These are phyloP conservation scores for Centropyge bicolor DNA, from an alignment of 2,797 vertebrate genomes.

Conservation along the genomic window DNA sequence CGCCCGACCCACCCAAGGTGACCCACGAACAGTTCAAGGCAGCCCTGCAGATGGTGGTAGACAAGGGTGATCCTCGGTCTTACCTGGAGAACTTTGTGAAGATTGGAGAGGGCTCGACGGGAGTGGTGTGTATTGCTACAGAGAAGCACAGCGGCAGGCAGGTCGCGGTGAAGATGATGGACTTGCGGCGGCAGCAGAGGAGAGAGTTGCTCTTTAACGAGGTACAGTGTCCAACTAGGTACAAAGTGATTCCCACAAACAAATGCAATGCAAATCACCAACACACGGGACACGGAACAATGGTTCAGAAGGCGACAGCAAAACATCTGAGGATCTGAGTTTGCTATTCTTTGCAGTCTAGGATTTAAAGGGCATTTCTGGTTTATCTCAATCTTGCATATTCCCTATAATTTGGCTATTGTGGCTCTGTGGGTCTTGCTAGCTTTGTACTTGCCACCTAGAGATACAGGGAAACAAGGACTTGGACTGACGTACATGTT, in stretches of 20 bases:
- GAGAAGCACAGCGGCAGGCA: slow-evolving; percentile 96
- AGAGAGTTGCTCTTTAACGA: slow-evolving; percentile 98
- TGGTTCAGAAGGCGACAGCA: neutral
- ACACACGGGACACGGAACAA: too few species aligned
- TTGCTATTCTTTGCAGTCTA: neutral
- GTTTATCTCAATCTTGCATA: neutral
- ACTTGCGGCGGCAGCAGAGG: slow-evolving; percentile 96
- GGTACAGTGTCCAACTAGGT: slow-evolving; percentile 78
- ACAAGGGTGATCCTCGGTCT: slow-evolving; percentile 95
- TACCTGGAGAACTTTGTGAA: slow-evolving; percentile 97
- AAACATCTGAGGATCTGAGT: neutral
- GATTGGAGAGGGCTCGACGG: slow-evolving; percentile 97
- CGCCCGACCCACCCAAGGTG: slow-evolving; percentile 92
- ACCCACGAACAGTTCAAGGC: slow-evolving; percentile 99
- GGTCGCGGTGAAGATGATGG: slow-evolving; percentile 99
- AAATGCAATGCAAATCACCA: neutral
- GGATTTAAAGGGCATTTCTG: neutral
- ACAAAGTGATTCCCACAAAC: slow-evolving; percentile 6
- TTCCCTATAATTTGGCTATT: slow-evolving; percentile 6
- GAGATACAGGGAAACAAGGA: neutral
- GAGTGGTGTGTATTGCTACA: slow-evolving; percentile 95
- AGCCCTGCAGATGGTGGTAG: slow-evolving; percentile 97
- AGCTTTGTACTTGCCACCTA: neutral
- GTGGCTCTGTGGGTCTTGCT: neutral
- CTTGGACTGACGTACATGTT: neutral